Percentiles rank a stretch among this genome's conserved stretches.
Evolutionary conservation across 2,888 invertebrate genomes (phyloP).

Genomic region (Pimpla rufipes): DNA sequence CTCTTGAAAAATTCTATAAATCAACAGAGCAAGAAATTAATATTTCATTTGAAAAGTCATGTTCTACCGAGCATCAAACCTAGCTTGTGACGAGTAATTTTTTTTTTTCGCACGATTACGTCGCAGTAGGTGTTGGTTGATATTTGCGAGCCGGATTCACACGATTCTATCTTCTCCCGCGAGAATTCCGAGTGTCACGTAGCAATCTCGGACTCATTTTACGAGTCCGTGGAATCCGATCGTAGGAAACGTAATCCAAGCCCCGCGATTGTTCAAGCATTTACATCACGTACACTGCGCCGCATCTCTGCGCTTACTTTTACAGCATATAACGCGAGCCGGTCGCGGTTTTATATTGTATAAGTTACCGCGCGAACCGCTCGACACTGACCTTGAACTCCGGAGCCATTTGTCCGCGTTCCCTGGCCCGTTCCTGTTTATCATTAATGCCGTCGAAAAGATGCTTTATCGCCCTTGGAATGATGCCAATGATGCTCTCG

Average conservation of each 20-base stretch:
- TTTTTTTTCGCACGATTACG: background rate
- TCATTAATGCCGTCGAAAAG: conserved; percentile 94
- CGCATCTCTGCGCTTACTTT: background rate
- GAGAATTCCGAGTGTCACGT: background rate
- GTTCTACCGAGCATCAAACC: background rate
- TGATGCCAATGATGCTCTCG: conserved; percentile 90
- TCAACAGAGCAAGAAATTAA: background rate
- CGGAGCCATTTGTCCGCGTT: conserved; percentile 90
- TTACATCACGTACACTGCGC: background rate
- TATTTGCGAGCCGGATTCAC: background rate
- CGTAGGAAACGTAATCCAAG: background rate
- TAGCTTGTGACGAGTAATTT: background rate
- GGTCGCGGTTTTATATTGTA: conserved; percentile 74
- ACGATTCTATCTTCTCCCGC: conserved; percentile 4
- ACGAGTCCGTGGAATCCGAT: conserved; percentile 11
- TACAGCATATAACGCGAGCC: background rate
- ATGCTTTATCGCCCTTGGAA: conserved; percentile 97
- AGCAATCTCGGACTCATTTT: background rate
- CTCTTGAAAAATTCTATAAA: too few species aligned
- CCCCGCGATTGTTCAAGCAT: conserved; percentile 21
- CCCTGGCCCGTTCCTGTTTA: conserved; percentile 86
- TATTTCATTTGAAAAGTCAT: background rate
- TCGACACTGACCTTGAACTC: conserved; percentile 89
- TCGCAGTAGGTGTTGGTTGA: background rate
- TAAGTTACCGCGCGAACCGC: conserved; percentile 51